Evolutionary conservation across 1,140 invertebrate genomes (phyloP).

Genomic region (Armadillidium nasatum): DNA sequence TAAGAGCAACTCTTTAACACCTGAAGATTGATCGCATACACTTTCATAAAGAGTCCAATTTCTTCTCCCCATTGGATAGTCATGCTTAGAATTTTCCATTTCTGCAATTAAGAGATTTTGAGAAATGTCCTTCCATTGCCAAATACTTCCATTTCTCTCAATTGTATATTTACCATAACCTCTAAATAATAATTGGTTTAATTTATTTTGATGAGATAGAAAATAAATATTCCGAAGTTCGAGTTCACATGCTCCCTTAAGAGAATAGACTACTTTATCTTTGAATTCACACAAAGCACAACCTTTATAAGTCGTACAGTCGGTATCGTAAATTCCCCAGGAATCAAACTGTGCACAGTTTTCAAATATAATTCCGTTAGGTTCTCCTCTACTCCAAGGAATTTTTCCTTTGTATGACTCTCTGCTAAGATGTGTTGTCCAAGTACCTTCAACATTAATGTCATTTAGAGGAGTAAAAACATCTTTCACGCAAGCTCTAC

Average conservation of each 20-base stretch:
- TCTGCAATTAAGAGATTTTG: slow-evolving; percentile 25
- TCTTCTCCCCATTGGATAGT: slow-evolving; percentile 40
- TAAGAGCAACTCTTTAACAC: slow-evolving; percentile 24
- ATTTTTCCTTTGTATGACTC: too few relatives aligned
- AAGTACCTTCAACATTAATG: slow-evolving; percentile 23
- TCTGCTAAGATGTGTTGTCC: slow-evolving; percentile 25
- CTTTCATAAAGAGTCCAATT: slow-evolving; percentile 24
- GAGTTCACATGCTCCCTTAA: slow-evolving; percentile 36
- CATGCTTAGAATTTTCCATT: slow-evolving; percentile 7
- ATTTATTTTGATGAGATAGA: slow-evolving; percentile 28
- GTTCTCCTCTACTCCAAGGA: slow-evolving; percentile 33
- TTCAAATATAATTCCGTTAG: slow-evolving; percentile 36
- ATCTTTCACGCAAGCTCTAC: too few relatives aligned
- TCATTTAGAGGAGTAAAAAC: slow-evolving; percentile 16
- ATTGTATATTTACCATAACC: slow-evolving; percentile 40
- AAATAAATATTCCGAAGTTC: slow-evolving; percentile 36
- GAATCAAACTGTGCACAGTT: slow-evolving; percentile 21
- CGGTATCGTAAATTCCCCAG: slow-evolving; percentile 32
- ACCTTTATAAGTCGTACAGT: slow-evolving; percentile 20
- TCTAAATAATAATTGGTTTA: slow-evolving; percentile 30
- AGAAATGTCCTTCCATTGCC: slow-evolving; percentile 25
- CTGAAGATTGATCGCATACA: slow-evolving; percentile 27
- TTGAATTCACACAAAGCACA: slow-evolving; percentile 36
- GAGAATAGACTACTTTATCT: slow-evolving; percentile 24
- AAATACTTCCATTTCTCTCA: slow-evolving; percentile 12